phyloP scores from a whole-genome alignment of 2,113 vertebrate species.

The Pipra filicauda region DNA sequence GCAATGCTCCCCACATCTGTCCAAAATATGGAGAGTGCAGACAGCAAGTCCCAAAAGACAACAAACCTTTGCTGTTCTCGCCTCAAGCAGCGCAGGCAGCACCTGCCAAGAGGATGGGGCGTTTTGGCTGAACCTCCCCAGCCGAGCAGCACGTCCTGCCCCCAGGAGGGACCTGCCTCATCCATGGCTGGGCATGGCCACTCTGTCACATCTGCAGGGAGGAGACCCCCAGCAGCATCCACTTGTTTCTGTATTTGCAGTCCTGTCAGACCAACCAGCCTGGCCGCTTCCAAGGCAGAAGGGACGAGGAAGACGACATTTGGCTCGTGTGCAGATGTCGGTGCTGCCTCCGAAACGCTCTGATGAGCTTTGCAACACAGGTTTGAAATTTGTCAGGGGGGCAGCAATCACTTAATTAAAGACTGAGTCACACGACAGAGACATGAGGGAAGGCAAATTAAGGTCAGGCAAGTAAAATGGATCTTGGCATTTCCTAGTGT shows the following conservation, averaged over 20 bases:
- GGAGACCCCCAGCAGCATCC: neutral
- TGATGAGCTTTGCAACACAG: neutral
- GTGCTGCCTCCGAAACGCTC: neutral
- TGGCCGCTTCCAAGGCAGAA: neutral
- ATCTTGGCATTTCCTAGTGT: constrained; percentile 2
- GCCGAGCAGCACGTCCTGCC: neutral
- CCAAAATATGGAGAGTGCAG: neutral
- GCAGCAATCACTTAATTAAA: constrained; percentile 61
- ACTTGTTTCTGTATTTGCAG: neutral
- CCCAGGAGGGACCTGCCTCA: fast-evolving
- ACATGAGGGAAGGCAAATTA: constrained; percentile 23
- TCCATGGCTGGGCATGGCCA: fast-evolving
- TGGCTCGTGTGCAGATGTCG: neutral
- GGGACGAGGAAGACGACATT: neutral
- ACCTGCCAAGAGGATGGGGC: neutral
- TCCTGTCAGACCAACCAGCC: neutral
- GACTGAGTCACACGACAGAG: constrained; percentile 16
- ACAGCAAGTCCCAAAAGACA: neutral
- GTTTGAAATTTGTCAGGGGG: constrained; percentile 21
- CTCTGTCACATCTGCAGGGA: neutral
- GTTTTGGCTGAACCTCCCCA: neutral
- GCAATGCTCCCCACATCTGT: neutral
- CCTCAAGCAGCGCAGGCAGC: neutral
- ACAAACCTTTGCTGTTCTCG: neutral
- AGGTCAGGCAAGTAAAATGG: constrained; percentile 38